These are phyloP conservation scores for Chaetodon trifasciatus DNA, from an alignment of 2,797 vertebrate genomes.

Conservation along the genomic window DNA sequence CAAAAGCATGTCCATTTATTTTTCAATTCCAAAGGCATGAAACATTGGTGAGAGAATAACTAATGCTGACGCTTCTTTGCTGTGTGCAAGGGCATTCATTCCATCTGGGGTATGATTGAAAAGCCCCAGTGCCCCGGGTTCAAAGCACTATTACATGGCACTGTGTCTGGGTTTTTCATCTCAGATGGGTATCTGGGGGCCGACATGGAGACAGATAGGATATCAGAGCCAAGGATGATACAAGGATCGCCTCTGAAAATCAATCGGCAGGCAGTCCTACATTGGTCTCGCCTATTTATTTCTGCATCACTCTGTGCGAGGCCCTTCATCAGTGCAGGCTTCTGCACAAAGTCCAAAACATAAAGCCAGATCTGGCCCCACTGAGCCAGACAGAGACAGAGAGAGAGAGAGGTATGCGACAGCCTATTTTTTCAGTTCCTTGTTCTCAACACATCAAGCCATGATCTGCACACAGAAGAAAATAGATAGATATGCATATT, in stretches of 20 bases:
- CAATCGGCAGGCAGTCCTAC: conserved; percentile 73
- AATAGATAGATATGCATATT: neutral
- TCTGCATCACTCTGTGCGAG: conserved; percentile 60
- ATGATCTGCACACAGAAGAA: neutral
- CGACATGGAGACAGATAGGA: conserved; percentile 78
- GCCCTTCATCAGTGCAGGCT: conserved; percentile 60
- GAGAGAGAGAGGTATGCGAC: neutral
- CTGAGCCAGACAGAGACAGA: conserved; percentile 6
- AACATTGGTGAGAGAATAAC: conserved; percentile 67
- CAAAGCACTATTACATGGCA: conserved; percentile 79
- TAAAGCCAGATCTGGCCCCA: conserved; percentile 31
- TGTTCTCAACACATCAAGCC: conserved; percentile 14
- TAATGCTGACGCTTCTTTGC: conserved; percentile 63
- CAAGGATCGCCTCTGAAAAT: conserved; percentile 80
- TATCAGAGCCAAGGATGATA: conserved; percentile 81
- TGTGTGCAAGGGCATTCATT: conserved; percentile 71
- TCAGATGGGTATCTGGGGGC: conserved; percentile 77
- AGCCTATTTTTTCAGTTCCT: conserved; percentile 8
- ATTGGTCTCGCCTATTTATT: conserved; percentile 71
- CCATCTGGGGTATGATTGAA: conserved; percentile 79
- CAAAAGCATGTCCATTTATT: conserved; percentile 64
- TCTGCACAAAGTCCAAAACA: conserved; percentile 47
- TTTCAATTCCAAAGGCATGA: conserved; percentile 64
- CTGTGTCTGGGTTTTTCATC: conserved; percentile 80
- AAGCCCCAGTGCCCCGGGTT: conserved; percentile 75